These are phyloP conservation scores for Sceloporus undulatus DNA, from an alignment of 2,113 vertebrate species.

Conservation along the genomic window DNA sequence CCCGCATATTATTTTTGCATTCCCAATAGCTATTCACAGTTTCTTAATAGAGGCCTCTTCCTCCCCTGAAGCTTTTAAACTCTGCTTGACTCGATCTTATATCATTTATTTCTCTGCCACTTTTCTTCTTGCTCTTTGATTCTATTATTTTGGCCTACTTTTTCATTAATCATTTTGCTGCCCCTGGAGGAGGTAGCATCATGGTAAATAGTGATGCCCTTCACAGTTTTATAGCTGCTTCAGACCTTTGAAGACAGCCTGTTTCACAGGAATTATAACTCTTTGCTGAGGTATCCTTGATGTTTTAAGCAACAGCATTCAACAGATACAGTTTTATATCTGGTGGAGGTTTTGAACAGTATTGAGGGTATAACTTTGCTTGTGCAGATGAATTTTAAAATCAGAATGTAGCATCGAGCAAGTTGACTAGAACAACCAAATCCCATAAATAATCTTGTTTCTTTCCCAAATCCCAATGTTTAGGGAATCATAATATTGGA, in stretches of 20 bases:
- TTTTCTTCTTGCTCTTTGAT: slow-evolving; percentile 38
- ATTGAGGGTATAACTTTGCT: background rate
- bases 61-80: slow-evolving; percentile 22
- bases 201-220: slow-evolving; percentile 26
- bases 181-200: background rate
- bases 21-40: slow-evolving; percentile 1
- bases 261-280: background rate
- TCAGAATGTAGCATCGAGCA: no score
- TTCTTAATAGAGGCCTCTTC: slow-evolving; percentile 16
- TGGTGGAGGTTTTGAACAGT: background rate
- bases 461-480: background rate
- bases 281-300: slow-evolving; percentile 13
- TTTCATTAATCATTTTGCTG: slow-evolving; percentile 35
- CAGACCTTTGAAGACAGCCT: background rate
- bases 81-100: slow-evolving; percentile 25
- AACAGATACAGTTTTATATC: slow-evolving; percentile 15
- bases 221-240: slow-evolving; percentile 23
- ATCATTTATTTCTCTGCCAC: slow-evolving; percentile 34
- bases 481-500: no score
- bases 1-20: slow-evolving; percentile 1
- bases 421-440: background rate
- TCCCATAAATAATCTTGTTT: background rate
- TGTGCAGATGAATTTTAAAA: no score
- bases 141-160: slow-evolving; percentile 27
- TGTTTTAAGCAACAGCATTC: slow-evolving; percentile 19